Evolutionary conservation across 2,797 vertebrate species (phyloP).

Genomic region (Malacoraja senta): DNA sequence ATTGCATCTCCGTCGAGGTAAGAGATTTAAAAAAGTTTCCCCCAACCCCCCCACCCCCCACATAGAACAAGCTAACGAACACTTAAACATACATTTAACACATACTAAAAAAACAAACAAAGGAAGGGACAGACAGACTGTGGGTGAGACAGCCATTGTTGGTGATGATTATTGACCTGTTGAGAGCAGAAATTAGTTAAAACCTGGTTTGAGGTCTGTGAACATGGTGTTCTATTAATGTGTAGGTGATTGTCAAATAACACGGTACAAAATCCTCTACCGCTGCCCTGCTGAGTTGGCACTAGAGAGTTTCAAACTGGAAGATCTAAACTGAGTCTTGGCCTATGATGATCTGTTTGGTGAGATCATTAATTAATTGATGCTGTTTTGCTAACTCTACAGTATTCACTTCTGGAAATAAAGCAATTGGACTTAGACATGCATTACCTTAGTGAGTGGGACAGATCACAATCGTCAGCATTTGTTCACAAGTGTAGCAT

Average conservation of each 20-base stretch:
- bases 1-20: too few species aligned
- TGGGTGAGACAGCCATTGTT: too few species aligned
- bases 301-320: neutral
- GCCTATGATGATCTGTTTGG: neutral
- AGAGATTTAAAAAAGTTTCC: too few species aligned
- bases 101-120: too few species aligned
- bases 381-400: neutral
- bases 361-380: neutral
- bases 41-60: too few species aligned
- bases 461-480: neutral
- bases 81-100: too few species aligned
- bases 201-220: neutral
- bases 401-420: neutral
- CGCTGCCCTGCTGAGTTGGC: neutral
- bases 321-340: neutral
- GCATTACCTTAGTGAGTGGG: neutral
- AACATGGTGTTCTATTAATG: neutral
- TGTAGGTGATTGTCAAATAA: neutral
- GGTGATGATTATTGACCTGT: neutral
- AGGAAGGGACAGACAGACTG: too few species aligned
- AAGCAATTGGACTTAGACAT: neutral
- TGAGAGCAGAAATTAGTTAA: neutral
- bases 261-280: neutral
- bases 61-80: too few species aligned
- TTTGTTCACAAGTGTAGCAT: constrained; percentile 23